These are phyloP conservation scores for Conchocele bisecta DNA, from an alignment of 2,888 invertebrate species.

Conservation along the genomic window DNA sequence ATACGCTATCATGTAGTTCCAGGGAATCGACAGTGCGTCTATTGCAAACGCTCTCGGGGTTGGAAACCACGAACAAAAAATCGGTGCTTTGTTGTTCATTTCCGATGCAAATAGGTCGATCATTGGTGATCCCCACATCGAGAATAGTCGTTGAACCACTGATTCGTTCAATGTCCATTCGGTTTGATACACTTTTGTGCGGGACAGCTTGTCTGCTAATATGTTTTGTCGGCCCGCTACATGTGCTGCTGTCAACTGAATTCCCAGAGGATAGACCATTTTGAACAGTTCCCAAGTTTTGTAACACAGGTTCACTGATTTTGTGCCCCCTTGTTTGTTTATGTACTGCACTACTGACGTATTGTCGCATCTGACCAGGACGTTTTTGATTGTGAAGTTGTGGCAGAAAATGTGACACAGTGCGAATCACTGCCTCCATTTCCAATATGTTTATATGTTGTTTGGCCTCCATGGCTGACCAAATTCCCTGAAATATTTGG, in stretches of 20 bases:
- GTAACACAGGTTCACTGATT: conserved; percentile 33
- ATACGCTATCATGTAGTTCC: conserved; percentile 26
- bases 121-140: conserved; percentile 8
- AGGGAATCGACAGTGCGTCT: conserved; percentile 21
- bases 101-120: conserved; percentile 35
- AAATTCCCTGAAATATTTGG: neutral
- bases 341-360: conserved; percentile 43
- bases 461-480: neutral
- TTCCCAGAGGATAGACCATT: conserved; percentile 22
- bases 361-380: conserved; percentile 45
- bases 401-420: neutral
- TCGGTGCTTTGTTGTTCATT: conserved; percentile 13
- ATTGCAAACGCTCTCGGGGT: conserved; percentile 25
- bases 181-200: conserved; percentile 10
- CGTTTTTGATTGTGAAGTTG: conserved; percentile 12
- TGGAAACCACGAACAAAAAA: conserved; percentile 32
- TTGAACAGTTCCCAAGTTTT: conserved; percentile 37
- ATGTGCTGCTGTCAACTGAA: conserved; percentile 32
- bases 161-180: conserved; percentile 33
- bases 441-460: neutral
- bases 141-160: conserved; percentile 13
- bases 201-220: conserved; percentile 27
- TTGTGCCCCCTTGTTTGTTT: conserved; percentile 53
- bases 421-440: neutral
- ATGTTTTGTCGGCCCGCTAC: conserved; percentile 26